These are phyloP conservation scores for Zaprionus taronus DNA, from an alignment of 1,140 invertebrate genomes.

Conservation along the genomic window DNA sequence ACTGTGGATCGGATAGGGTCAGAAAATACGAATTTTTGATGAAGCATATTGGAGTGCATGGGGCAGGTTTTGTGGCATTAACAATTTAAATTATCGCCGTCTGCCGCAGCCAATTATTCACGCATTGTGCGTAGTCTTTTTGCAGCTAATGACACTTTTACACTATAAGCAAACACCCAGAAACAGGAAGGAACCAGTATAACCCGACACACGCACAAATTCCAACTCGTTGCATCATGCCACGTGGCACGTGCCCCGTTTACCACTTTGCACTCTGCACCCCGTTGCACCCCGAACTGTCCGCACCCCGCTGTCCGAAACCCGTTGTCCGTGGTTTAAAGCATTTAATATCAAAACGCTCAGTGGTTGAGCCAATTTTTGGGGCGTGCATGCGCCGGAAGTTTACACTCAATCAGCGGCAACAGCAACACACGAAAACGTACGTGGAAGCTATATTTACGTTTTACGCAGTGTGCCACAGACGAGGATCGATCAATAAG, in stretches of 20 bases:
- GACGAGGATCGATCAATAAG: slow-evolving; percentile 4
- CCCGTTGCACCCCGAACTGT: neutral
- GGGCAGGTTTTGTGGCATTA: slow-evolving; percentile 41
- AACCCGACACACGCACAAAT: slow-evolving; percentile 6
- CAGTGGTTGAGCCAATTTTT: slow-evolving; percentile 37
- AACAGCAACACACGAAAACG: slow-evolving; percentile 12
- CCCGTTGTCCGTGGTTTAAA: neutral
- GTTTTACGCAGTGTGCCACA: slow-evolving; percentile 3
- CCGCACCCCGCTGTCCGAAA: neutral
- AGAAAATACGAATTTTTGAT: slow-evolving; percentile 33
- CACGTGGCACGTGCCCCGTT: neutral
- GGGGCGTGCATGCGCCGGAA: slow-evolving; percentile 40
- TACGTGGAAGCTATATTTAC: slow-evolving; percentile 7
- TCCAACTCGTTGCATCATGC: slow-evolving; percentile 10
- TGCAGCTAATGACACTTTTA: slow-evolving; percentile 40
- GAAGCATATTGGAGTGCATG: slow-evolving; percentile 17
- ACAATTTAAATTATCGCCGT: slow-evolving; percentile 53
- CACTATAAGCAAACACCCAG: slow-evolving; percentile 5
- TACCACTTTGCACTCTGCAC: neutral
- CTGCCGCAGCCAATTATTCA: slow-evolving; percentile 60
- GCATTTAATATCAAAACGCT: slow-evolving; percentile 24
- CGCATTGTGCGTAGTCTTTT: slow-evolving; percentile 52
- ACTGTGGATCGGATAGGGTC: slow-evolving; percentile 14
- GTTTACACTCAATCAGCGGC: slow-evolving; percentile 50
- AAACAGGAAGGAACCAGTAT: slow-evolving; percentile 6